Evolutionary conservation across 1,140 invertebrate genomes (phyloP), one percentile per base, ranked within the genome.

Genomic region (Dysdera silvatica): DNA sequence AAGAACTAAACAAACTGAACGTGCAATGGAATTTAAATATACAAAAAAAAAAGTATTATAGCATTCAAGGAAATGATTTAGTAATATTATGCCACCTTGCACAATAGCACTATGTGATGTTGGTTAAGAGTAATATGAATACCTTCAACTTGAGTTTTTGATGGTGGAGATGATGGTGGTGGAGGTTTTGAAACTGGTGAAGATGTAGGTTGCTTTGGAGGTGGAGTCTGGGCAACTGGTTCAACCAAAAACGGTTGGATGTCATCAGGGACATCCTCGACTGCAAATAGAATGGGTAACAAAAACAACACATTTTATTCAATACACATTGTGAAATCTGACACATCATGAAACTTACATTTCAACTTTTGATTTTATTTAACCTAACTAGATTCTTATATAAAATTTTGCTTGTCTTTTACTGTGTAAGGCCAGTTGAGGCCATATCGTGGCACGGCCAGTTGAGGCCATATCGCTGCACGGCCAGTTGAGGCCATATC

Each of bases 201-300:
- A 35, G 47, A 40, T 32, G 61, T 37, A 26, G 60, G 29, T 40
- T 66, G 65, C n/a, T 61, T 57, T 53, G 56, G 32, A 31, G 60
- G 54, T 60, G 60, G 58, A 26, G 60, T 48, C 37, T 68, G 37
- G 2, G 61, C 55, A 16, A 72, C 65, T 18, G 70, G 71, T 61
- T 72, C 71, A 29, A 67, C 40, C 24, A 72, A 37, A 14, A 72
- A 54, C 28, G 67, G 69, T 28, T 65, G 62, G 8, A 72, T 61
- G 32, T 71, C 65, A 35, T 73, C 71, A 40, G 71, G 71, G 28
- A 72, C 61, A 28, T 73, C 70, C 28, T 71, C 70, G 53, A 68
- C 71, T 45, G 59, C 61, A 40, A 40, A n/a, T 52, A 41, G n/a
- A 66, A 47, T 32, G 8, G 8, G 31, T 23, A 33, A 53, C 23